These are phyloP conservation scores for Macroglossus sobrinus DNA, from an alignment of 2,113 vertebrate species.

Conservation along the genomic window DNA sequence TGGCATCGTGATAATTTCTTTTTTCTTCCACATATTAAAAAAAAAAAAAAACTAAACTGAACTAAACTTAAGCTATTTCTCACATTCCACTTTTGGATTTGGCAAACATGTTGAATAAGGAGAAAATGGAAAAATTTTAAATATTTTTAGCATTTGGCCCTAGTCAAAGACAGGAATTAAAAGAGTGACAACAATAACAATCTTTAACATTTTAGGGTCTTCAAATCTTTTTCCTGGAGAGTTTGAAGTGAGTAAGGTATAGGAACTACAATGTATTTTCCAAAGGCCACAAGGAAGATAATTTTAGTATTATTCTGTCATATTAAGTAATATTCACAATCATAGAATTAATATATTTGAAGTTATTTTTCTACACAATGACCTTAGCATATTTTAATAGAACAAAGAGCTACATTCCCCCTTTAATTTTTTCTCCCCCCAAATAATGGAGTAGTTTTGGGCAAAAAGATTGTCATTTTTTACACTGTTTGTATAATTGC, in stretches of 20 bases:
- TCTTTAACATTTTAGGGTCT: not conserved
- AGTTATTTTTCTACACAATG: not conserved
- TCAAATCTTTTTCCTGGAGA: not conserved
- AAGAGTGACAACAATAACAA: not conserved
- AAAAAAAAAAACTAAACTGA: not conserved
- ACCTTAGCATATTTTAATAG: too few species aligned
- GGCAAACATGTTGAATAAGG: not conserved
- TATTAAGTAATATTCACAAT: not conserved
- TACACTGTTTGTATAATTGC: not conserved
- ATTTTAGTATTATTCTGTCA: not conserved
- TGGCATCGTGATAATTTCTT: not conserved
- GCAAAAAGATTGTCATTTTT: not conserved
- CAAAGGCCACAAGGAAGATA: not conserved
- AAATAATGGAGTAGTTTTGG: not conserved
- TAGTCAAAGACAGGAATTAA: not conserved
- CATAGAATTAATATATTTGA: not conserved
- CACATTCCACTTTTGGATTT: slow-evolving; percentile 18
- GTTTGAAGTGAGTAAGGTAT: not conserved
- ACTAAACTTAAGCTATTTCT: slow-evolving; percentile 31
- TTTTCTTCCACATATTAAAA: not conserved
- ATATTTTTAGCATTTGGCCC: not conserved
- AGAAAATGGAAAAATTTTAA: not conserved
- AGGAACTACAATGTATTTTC: not conserved
- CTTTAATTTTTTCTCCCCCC: not conserved
- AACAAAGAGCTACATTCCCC: not conserved